phyloP scores from a whole-genome alignment of 2,797 vertebrate species.

The Sebastes wilsoni region DNA sequence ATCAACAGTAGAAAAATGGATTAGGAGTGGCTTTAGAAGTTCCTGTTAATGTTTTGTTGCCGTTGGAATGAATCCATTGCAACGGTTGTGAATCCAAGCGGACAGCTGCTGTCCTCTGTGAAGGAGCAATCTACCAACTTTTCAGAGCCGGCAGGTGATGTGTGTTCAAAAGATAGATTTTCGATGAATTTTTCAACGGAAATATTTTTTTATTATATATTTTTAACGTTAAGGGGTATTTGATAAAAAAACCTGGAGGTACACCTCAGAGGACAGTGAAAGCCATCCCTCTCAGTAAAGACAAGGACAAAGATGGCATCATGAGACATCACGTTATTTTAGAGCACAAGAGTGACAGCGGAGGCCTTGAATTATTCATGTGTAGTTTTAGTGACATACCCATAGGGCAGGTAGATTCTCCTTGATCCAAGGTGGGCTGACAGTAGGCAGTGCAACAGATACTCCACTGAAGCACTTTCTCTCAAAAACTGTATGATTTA shows the following conservation, averaged over 20 bases:
- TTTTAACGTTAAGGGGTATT: neutral
- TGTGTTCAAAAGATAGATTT: neutral
- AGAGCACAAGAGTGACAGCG: constrained; percentile 13
- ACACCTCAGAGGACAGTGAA: neutral
- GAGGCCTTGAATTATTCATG: constrained; percentile 29
- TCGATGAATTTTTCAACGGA: neutral
- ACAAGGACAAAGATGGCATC: constrained; percentile 22
- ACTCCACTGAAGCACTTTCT: neutral
- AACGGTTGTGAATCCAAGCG: neutral
- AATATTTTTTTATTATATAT: neutral
- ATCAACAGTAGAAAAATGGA: neutral
- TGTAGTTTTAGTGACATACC: constrained; percentile 9
- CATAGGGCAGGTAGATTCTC: constrained; percentile 1
- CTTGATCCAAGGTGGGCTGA: constrained; percentile 33
- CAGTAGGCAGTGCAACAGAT: neutral
- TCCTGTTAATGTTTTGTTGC: neutral
- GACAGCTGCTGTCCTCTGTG: neutral
- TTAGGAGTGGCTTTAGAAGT: neutral
- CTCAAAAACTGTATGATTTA: constrained; percentile 1
- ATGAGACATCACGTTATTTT: constrained; percentile 5
- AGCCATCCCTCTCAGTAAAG: neutral
- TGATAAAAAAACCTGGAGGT: neutral
- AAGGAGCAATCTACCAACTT: neutral
- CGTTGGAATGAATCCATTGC: neutral
- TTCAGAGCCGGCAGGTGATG: neutral